Base-by-base conservation (phyloP, 2,888 invertebrate species). In the Hartigia nigra region DNA sequence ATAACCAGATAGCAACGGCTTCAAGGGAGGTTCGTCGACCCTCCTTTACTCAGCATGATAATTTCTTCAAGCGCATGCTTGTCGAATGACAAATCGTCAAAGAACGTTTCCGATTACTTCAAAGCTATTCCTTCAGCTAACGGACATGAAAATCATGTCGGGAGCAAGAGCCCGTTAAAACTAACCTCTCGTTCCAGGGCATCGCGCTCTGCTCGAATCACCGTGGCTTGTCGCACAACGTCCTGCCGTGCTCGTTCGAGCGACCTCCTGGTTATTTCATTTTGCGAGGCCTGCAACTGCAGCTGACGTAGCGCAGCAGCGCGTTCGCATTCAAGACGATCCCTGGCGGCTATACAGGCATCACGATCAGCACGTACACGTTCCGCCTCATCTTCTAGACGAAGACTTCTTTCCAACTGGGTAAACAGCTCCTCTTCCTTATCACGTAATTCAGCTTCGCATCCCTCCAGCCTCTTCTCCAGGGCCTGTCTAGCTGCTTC, bases 371-470 rank as follows among this genome's bases (percentile, higher is more conserved):
- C 83, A 55, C 87, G 87, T 11, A 89, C 86, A 36, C 89, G 87
- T 76, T 91, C 90, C 70, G 88, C 86, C 79, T 91, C 91, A 70
- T 94, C 94, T 87, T 94, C 94, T 80, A 94, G 91, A 81, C 93
- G 92, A 31, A 94, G 92, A 78, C 93, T 93, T 81, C 93, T 91
- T 87, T 94, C 94, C 84, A 94, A 90, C 85, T 94, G 94, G 35
- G 93, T 88, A 88, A 94, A 94, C 37, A 94, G 92, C 84, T 94
- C 94, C 85, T 94, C 94, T 86, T 94, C 94, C 88, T 94, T 94
- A 85, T 94, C 93, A 79, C 93, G 92, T 69, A 94, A 88, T 81
- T 94, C 92, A 75, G 92, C 89, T 83, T 94, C 94, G 88, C 93
- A 93, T 75, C 92, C 92, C 87, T 94, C 94, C 82, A 94, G 87